These are phyloP conservation scores for Antennarius maculatus DNA, from an alignment of 2,797 vertebrate species.

Conservation along the genomic window DNA sequence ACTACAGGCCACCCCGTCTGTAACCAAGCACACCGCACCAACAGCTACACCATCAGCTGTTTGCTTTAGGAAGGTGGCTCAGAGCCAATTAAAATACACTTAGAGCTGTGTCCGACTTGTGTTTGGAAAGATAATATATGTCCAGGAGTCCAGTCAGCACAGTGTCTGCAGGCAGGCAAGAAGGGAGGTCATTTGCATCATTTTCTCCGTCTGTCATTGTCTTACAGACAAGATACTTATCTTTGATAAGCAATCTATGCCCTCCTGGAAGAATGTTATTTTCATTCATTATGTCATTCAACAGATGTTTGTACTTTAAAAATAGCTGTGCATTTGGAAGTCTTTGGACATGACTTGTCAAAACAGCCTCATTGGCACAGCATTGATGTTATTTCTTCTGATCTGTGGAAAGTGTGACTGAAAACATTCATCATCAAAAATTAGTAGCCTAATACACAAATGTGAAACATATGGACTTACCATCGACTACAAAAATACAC, in stretches of 20 bases:
- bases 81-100: constrained; percentile 94
- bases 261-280: constrained; percentile 53
- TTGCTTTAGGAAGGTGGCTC: constrained; percentile 89
- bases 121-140: constrained; percentile 85
- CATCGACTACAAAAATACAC: constrained; percentile 38
- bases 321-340: constrained; percentile 27
- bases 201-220: constrained; percentile 63
- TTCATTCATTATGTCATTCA: constrained; percentile 38
- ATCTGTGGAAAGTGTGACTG: constrained; percentile 46
- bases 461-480: constrained; percentile 55
- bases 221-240: constrained; percentile 63
- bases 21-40: constrained; percentile 80
- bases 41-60: constrained; percentile 86
- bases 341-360: constrained; percentile 23
- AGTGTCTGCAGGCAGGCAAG: constrained; percentile 27
- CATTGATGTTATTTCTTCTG: constrained; percentile 17
- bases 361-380: constrained; percentile 19
- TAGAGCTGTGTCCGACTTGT: constrained; percentile 80
- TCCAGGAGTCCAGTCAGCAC: constrained; percentile 71
- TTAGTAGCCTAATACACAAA: constrained; percentile 53
- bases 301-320: constrained; percentile 44
- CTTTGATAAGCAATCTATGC: constrained; percentile 42
- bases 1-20: constrained; percentile 83
- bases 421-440: constrained; percentile 67
- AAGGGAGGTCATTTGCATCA: constrained; percentile 55